phyloP scores from a whole-genome alignment of 2,113 vertebrate species.

The Serilophus lunatus region DNA sequence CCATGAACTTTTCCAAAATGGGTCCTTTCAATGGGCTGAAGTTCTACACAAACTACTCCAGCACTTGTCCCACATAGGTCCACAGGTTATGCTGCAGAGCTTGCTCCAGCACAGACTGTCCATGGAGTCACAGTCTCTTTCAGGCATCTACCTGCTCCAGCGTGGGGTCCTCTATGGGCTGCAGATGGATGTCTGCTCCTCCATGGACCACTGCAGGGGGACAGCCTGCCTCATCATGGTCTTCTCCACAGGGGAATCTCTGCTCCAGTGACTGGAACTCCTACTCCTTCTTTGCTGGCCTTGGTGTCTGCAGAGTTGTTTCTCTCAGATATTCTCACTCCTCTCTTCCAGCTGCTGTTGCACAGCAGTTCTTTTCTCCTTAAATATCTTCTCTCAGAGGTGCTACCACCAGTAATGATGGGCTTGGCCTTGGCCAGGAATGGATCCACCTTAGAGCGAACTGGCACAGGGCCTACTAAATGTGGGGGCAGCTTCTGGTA shows the following conservation, averaged over 20 bases:
- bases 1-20: neutral
- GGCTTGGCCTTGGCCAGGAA: rapidly evolving
- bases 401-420: no score
- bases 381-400: neutral
- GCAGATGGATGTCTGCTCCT: neutral
- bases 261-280: neutral
- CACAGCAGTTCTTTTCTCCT: neutral
- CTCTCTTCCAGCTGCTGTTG: neutral
- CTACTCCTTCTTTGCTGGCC: neutral
- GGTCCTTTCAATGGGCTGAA: neutral
- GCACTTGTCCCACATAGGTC: neutral
- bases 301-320: neutral
- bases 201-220: neutral
- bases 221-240: neutral
- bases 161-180: neutral
- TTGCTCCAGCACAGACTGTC: neutral
- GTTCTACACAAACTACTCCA: neutral
- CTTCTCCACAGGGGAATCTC: neutral
- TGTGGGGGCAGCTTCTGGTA: no score
- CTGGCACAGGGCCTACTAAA: neutral
- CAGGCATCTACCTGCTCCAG: rapidly evolving
- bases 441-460: rapidly evolving
- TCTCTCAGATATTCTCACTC: neutral
- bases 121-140: neutral
- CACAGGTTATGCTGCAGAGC: neutral